Evolutionary conservation across 1,140 invertebrate species (phyloP).

Genomic region (Drosophila eugracilis): DNA sequence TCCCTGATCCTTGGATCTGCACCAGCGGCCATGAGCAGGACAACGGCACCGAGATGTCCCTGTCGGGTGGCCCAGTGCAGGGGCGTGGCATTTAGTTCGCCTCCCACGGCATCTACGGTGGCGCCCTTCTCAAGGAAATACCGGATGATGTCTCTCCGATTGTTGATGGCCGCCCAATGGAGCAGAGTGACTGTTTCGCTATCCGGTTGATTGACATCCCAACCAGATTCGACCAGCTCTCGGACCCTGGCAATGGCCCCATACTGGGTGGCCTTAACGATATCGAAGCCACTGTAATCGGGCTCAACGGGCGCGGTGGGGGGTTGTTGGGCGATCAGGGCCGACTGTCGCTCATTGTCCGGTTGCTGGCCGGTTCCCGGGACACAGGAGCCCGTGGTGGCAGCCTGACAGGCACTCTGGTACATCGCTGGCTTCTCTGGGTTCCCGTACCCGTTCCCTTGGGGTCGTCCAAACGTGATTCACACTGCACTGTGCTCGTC

Average conservation of each 20-base stretch:
- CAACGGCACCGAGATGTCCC: slow-evolving; percentile 96
- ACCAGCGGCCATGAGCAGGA: slow-evolving; percentile 95
- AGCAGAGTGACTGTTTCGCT: slow-evolving; percentile 97
- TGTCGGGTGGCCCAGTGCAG: slow-evolving; percentile 99
- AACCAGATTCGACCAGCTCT: slow-evolving; percentile 94
- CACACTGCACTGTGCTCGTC: slow-evolving; percentile 59
- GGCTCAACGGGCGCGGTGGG: slow-evolving; percentile 87
- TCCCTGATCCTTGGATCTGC: slow-evolving; percentile 97
- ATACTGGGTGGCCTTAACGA: slow-evolving; percentile 97
- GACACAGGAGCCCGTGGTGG: slow-evolving; percentile 86
- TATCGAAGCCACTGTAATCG: slow-evolving; percentile 94
- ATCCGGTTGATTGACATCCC: slow-evolving; percentile 95
- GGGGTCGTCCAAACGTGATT: slow-evolving; percentile 66
- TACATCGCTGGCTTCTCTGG: slow-evolving; percentile 85
- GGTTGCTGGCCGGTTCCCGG: slow-evolving; percentile 85
- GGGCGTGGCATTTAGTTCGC: slow-evolving; percentile 97
- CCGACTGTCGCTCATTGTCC: slow-evolving; percentile 85
- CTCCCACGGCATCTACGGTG: slow-evolving; percentile 96
- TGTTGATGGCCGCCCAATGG: slow-evolving; percentile 99
- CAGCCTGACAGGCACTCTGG: slow-evolving; percentile 88
- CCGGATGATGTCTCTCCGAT: slow-evolving; percentile 95
- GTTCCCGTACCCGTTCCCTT: slow-evolving; percentile 43
- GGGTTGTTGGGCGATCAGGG: slow-evolving; percentile 86
- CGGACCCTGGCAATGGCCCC: slow-evolving; percentile 93
- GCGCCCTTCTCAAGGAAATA: slow-evolving; percentile 95